Conservation (phyloP, 2,888 invertebrate species). For the Acrobasis repandana region DNA sequence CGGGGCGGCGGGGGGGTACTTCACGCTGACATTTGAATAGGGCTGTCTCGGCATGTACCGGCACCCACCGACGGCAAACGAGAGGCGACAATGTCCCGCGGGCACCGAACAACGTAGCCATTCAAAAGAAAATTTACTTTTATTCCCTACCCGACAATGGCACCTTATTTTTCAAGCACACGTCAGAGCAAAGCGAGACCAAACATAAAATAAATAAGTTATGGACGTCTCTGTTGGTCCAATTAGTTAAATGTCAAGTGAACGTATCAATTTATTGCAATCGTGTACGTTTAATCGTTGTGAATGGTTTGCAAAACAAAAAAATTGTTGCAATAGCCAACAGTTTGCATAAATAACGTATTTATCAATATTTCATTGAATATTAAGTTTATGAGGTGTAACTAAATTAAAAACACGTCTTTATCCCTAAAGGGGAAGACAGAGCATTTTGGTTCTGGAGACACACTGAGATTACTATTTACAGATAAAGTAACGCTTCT, state of each 20-base stretch:
- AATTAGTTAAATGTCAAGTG: conserved; percentile 22
- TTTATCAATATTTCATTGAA: conserved; percentile 1
- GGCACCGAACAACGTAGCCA: conserved; percentile 72
- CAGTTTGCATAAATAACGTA: not conserved
- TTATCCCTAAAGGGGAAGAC: no score
- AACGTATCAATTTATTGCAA: conserved; percentile 17
- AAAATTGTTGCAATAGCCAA: conserved; percentile 6
- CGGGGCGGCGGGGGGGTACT: conserved; percentile 52
- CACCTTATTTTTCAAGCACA: conserved; percentile 59
- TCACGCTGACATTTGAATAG: conserved; percentile 81
- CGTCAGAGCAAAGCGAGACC: conserved; percentile 20
- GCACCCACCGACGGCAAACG: conserved; percentile 75
- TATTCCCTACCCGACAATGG: conserved; percentile 62
- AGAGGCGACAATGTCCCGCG: conserved; percentile 79
- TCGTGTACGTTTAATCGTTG: conserved; percentile 14
- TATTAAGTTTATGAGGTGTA: not conserved
- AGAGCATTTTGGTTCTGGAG: no score
- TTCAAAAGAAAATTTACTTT: conserved; percentile 79
- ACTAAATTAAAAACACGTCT: no score
- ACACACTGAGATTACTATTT: no score
- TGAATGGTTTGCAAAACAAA: conserved; percentile 1
- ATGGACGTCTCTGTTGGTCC: conserved; percentile 18
- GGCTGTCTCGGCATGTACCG: conserved; percentile 78
- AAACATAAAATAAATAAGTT: conserved; percentile 19
- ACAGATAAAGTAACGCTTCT: no score